These are phyloP conservation scores for Cyphomyrus plagiostoma DNA, from an alignment of 2,113 vertebrate genomes.

Conservation along the genomic window DNA sequence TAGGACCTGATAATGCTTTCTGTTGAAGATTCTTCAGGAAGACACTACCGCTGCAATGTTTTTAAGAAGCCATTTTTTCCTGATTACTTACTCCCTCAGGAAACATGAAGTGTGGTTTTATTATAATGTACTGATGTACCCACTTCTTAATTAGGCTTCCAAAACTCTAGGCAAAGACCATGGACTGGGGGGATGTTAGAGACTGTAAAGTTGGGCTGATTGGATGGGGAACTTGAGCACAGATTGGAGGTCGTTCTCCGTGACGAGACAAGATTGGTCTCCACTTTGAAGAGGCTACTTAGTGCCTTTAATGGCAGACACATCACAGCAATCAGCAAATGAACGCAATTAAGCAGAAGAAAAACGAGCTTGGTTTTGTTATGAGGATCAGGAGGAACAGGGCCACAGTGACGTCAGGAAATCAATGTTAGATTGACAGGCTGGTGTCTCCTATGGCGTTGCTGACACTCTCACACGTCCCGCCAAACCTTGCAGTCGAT, in stretches of 20 bases:
- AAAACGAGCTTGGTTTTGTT: slow-evolving; percentile 19
- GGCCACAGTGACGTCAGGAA: not conserved
- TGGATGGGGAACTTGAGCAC: slow-evolving; percentile 52
- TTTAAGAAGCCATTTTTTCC: not conserved
- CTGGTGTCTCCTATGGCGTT: not conserved
- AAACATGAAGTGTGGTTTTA: slow-evolving; percentile 7
- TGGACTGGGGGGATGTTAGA: slow-evolving; percentile 35
- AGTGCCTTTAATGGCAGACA: slow-evolving; percentile 42
- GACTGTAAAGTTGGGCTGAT: slow-evolving; percentile 56
- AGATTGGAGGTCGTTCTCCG: slow-evolving; percentile 52
- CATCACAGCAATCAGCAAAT: slow-evolving; percentile 52
- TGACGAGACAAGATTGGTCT: slow-evolving; percentile 33
- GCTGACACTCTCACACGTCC: not conserved
- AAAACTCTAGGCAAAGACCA: not conserved
- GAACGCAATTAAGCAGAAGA: slow-evolving; percentile 40
- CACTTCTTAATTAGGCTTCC: slow-evolving; percentile 9
- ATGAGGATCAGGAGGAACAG: not conserved
- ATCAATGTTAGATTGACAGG: not conserved
- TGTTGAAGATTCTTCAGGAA: not conserved
- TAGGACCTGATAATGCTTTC: slow-evolving; percentile 14
- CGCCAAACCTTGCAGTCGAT: not conserved
- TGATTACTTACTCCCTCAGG: not conserved
- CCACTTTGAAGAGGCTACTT: slow-evolving; percentile 46
- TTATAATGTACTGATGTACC: slow-evolving; percentile 1
- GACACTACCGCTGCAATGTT: not conserved